Evolutionary conservation across 2,888 invertebrate species (phyloP).

Genomic region (Chironomus tentans): DNA sequence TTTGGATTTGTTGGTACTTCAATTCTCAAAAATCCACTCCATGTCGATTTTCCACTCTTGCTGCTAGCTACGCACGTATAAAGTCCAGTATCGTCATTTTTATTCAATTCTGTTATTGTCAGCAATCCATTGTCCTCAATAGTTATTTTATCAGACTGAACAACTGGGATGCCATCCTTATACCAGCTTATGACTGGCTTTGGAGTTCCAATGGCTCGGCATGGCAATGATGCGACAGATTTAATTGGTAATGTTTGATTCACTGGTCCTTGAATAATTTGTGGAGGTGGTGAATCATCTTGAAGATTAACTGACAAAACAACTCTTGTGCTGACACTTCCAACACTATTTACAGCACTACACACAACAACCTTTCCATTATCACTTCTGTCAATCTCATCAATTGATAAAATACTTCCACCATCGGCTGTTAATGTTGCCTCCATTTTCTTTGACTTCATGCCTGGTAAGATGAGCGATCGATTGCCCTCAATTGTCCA

Average conservation of each 20-base stretch:
- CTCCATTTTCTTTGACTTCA: slow-evolving; percentile 58
- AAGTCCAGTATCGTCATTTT: slow-evolving; percentile 58
- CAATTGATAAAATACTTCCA: slow-evolving; percentile 52
- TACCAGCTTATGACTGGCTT: slow-evolving; percentile 78
- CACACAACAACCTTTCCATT: slow-evolving; percentile 66
- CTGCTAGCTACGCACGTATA: slow-evolving; percentile 80
- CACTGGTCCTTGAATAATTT: slow-evolving; percentile 80
- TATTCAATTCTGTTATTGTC: slow-evolving; percentile 61
- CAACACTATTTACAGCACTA: slow-evolving; percentile 78
- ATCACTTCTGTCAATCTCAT: slow-evolving; percentile 56
- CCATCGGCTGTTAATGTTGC: slow-evolving; percentile 56
- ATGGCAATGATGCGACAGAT: slow-evolving; percentile 75
- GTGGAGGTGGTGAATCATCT: slow-evolving; percentile 79
- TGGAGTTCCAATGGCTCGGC: slow-evolving; percentile 73
- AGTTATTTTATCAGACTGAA: slow-evolving; percentile 58
- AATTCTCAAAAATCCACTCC: slow-evolving; percentile 69
- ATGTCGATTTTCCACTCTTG: slow-evolving; percentile 81
- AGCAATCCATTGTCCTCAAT: slow-evolving; percentile 65
- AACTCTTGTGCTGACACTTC: slow-evolving; percentile 68
- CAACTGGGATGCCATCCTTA: slow-evolving; percentile 65
- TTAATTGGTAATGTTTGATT: slow-evolving; percentile 88
- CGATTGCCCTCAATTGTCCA: slow-evolving; percentile 85
- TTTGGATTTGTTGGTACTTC: slow-evolving; percentile 72
- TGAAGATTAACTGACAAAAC: slow-evolving; percentile 66
- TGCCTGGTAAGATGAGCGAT: slow-evolving; percentile 69